Percentiles rank a stretch among this genome's conserved stretches.
These are phyloP conservation scores for Paguma larvata DNA, from an alignment of 2,797 vertebrate genomes.

Conservation along the genomic window DNA sequence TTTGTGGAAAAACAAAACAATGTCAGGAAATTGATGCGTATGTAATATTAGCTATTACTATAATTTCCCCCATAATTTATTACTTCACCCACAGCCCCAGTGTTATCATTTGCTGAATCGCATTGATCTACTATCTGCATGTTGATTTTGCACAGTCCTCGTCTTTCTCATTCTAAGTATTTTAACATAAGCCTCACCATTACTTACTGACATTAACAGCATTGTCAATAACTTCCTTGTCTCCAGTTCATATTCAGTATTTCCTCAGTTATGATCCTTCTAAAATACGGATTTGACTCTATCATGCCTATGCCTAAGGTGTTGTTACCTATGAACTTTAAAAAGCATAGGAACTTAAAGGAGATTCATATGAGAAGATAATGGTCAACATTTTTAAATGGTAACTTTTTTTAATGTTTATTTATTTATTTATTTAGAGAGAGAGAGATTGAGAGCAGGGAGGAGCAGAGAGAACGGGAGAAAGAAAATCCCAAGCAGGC, in stretches of 20 bases:
- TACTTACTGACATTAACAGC: not conserved
- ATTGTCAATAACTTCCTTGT: not conserved
- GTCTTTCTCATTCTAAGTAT: not conserved
- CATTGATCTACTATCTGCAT: not conserved
- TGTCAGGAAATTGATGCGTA: not conserved
- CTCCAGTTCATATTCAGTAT: not conserved
- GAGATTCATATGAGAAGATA: not conserved
- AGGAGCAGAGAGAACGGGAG: no score
- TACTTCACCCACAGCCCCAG: not conserved
- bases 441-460: no score
- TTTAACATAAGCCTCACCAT: not conserved
- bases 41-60: not conserved
- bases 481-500: no score
- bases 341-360: not conserved
- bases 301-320: not conserved
- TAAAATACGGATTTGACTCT: not conserved
- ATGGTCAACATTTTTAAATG: not conserved
- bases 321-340: not conserved
- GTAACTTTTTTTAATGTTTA: no score
- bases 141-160: not conserved
- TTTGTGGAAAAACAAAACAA: not conserved
- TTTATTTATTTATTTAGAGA: no score
- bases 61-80: not conserved
- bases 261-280: not conserved
- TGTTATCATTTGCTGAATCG: not conserved